phyloP scores from a whole-genome alignment of 2,113 vertebrate genomes.

The Sinocyclocheilus maitianheensis region DNA sequence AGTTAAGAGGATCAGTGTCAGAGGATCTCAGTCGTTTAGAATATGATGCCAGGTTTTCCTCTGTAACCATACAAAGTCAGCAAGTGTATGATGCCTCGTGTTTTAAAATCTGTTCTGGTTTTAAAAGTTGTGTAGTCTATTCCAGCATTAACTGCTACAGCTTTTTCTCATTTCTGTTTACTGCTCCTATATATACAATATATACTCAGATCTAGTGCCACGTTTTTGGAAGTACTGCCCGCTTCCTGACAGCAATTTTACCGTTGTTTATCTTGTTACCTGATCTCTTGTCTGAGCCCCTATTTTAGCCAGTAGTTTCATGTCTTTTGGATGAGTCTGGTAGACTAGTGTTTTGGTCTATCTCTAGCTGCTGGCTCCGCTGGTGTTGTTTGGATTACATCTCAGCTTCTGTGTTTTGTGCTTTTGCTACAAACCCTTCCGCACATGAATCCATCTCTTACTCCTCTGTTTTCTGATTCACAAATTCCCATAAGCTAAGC shows the following conservation, averaged over 20 bases:
- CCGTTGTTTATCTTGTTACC: neutral
- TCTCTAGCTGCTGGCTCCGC: neutral
- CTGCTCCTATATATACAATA: neutral
- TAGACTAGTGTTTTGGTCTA: neutral
- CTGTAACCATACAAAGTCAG: no score
- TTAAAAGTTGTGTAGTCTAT: no score
- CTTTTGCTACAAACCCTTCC: neutral
- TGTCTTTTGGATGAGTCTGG: neutral
- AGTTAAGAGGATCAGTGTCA: no score
- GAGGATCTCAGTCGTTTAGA: no score
- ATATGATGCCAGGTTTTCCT: no score
- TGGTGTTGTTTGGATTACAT: neutral
- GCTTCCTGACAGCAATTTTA: neutral
- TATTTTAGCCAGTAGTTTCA: no score
- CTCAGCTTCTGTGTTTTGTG: neutral
- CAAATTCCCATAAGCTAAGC: slow-evolving; percentile 42
- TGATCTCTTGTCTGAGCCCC: neutral
- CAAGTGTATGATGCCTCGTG: no score
- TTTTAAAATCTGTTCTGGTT: no score
- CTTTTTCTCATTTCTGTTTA: neutral
- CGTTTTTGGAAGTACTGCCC: neutral
- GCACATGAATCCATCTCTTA: slow-evolving; percentile 1
- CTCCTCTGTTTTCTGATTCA: slow-evolving; percentile 25
- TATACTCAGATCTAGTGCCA: neutral
- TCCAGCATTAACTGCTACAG: neutral